Evolutionary conservation across 2,113 vertebrate species (phyloP).

Genomic region (Hucho hucho): DNA sequence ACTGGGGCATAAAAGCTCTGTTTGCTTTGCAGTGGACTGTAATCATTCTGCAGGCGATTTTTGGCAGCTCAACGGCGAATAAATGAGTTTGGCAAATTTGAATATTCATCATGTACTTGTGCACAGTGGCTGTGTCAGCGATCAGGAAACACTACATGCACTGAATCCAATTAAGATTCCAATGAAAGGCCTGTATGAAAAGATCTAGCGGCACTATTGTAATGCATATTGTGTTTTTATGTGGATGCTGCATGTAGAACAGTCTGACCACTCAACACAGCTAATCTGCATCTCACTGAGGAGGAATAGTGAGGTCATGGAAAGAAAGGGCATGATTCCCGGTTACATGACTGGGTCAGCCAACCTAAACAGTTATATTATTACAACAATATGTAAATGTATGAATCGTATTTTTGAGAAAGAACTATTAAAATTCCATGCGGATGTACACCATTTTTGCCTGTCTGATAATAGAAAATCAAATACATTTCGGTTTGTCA

Average conservation of each 20-base stretch:
- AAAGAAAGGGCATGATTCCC: too few species aligned
- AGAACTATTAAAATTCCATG: background rate
- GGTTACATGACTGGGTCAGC: background rate
- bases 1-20: background rate
- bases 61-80: conserved; percentile 33
- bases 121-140: conserved; percentile 18
- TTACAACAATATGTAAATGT: background rate
- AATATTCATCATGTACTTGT: conserved; percentile 47
- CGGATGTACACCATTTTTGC: background rate
- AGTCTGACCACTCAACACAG: background rate
- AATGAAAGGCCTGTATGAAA: conserved; percentile 21
- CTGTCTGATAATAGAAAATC: background rate
- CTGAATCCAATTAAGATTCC: conserved; percentile 47
- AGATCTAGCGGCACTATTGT: background rate
- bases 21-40: conserved; percentile 29
- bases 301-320: too few species aligned
- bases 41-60: conserved; percentile 23
- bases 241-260: background rate
- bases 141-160: conserved; percentile 30
- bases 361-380: background rate
- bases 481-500: too few species aligned
- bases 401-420: too few species aligned
- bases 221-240: background rate
- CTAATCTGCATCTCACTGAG: background rate
- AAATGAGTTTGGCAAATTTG: conserved; percentile 25